These are phyloP conservation scores for Rhamnusium bicolor DNA, from an alignment of 2,888 invertebrate species.

Conservation along the genomic window DNA sequence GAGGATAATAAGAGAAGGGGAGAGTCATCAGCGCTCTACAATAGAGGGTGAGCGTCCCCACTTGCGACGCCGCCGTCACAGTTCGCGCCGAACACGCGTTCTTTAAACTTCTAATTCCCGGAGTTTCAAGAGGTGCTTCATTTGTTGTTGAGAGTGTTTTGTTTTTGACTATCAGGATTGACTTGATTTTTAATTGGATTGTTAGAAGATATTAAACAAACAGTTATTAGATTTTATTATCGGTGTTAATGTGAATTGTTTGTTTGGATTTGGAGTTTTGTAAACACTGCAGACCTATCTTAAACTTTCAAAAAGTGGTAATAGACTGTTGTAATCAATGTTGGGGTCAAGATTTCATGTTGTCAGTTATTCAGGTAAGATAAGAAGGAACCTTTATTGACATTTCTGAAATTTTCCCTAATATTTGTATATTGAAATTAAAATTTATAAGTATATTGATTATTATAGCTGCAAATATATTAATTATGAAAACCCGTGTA, in stretches of 20 bases:
- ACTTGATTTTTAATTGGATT: conserved; percentile 17
- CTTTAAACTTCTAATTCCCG: conserved; percentile 49
- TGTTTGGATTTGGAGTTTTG: neutral
- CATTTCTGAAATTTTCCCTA: too few species aligned
- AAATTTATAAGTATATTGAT: too few species aligned
- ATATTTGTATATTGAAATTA: too few species aligned
- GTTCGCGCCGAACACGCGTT: conserved; percentile 57
- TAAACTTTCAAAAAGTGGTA: neutral
- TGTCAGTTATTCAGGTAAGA: neutral
- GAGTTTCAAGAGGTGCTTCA: conserved; percentile 32
- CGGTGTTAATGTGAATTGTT: conserved; percentile 1
- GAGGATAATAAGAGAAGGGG: conserved; percentile 35
- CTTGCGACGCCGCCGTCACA: conserved; percentile 50
- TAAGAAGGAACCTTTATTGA: neutral
- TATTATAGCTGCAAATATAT: too few species aligned
- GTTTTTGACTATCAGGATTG: conserved; percentile 19
- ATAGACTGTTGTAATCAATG: neutral
- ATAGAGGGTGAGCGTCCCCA: conserved; percentile 54
- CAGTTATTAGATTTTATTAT: neutral
- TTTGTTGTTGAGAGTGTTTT: conserved; percentile 32
- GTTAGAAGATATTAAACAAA: neutral
- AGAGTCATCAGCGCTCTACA: conserved; percentile 37
- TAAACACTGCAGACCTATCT: neutral
- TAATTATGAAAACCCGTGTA: too few species aligned
- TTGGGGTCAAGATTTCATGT: neutral